phyloP scores from a whole-genome alignment of 2,113 vertebrate species.

The Tychaedon coryphoeus region DNA sequence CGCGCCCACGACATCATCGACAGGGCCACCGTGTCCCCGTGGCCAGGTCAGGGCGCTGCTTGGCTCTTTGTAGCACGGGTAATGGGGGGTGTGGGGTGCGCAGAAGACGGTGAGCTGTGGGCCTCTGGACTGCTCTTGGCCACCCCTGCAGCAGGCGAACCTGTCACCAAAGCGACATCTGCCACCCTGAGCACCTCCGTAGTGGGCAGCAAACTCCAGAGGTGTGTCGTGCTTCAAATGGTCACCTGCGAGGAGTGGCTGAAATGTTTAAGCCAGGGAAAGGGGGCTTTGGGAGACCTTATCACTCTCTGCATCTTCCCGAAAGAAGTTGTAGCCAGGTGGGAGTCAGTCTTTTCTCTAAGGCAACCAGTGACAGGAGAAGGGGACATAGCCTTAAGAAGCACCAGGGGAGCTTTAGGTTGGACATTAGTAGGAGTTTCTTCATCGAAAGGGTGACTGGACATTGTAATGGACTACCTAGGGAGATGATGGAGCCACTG shows the following conservation, averaged over 20 bases:
- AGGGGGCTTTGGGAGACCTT: too few relatives aligned
- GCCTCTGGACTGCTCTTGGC: accelerated
- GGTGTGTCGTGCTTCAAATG: accelerated
- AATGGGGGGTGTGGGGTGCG: accelerated
- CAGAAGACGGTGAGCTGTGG: accelerated
- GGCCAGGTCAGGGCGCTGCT: conserved; percentile 78
- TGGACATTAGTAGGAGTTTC: too few relatives aligned
- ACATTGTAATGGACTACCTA: neutral
- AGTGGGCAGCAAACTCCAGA: too few relatives aligned
- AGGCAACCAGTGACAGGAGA: neutral
- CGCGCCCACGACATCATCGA: conserved; percentile 73
- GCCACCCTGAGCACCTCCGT: accelerated
- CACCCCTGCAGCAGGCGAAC: too few relatives aligned
- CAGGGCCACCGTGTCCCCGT: conserved; percentile 88
- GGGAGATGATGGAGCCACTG: neutral
- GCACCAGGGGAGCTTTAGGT: neutral
- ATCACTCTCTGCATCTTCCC: neutral
- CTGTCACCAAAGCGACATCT: accelerated
- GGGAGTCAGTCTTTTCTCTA: accelerated
- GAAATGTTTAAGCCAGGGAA: neutral
- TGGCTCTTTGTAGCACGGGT: accelerated
- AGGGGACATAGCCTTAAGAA: neutral
- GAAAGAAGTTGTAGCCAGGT: neutral
- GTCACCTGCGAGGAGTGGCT: accelerated
- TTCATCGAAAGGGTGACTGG: neutral